Evolutionary conservation across 2,888 invertebrate genomes (phyloP).

Genomic region (Agriotes lineatus): DNA sequence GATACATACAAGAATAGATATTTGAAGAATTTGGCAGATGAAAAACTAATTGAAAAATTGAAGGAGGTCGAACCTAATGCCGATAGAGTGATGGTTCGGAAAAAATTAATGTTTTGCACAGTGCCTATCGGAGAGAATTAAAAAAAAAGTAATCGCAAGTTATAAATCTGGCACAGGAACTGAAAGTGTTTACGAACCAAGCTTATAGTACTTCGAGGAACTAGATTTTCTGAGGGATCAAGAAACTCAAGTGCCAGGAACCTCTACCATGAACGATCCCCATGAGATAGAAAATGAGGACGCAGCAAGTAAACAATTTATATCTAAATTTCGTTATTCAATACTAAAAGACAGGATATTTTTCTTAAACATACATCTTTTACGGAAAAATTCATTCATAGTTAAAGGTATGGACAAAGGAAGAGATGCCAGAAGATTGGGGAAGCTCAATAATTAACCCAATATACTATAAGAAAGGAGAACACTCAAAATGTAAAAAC

Average conservation of each 20-base stretch:
- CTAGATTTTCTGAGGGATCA: slow-evolving; percentile 29
- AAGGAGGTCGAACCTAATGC: slow-evolving; percentile 27
- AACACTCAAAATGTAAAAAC: no score
- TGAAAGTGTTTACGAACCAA: slow-evolving; percentile 30
- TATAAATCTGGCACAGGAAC: slow-evolving; percentile 30
- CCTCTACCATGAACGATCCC: neutral
- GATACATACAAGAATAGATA: slow-evolving; percentile 23
- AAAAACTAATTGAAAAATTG: slow-evolving; percentile 27
- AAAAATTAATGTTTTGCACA: slow-evolving; percentile 27
- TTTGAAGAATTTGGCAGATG: slow-evolving; percentile 23
- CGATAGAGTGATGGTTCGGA: slow-evolving; percentile 21
- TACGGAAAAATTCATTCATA: neutral
- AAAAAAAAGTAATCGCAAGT: slow-evolving; percentile 23
- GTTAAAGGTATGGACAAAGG: no score
- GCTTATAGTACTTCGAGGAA: slow-evolving; percentile 28
- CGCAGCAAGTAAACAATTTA: neutral
- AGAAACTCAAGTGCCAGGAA: slow-evolving; percentile 23
- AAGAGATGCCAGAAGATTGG: no score
- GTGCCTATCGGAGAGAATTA: slow-evolving; percentile 23
- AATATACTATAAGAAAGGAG: no score
- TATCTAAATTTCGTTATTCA: neutral
- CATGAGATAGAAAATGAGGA: neutral
- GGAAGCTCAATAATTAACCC: no score
- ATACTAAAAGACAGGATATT: neutral
- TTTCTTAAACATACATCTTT: neutral